Conservation (phyloP, 2,888 invertebrate genomes). For the Dilophus febrilis region DNA sequence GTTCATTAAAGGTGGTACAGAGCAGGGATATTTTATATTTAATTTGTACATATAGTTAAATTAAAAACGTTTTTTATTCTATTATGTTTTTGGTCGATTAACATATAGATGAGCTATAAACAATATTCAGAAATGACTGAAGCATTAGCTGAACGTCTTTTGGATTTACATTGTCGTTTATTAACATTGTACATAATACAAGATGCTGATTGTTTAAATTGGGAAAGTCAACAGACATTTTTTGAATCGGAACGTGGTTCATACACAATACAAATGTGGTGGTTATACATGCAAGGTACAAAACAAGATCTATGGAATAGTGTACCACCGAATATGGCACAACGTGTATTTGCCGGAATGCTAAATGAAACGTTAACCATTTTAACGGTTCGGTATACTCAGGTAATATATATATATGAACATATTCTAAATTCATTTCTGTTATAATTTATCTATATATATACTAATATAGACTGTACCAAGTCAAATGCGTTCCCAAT, state of each 20-base stretch:
- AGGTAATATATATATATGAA: constrained; percentile 31
- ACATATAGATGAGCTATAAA: constrained; percentile 41
- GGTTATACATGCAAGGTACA: constrained; percentile 74
- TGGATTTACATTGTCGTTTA: constrained; percentile 64
- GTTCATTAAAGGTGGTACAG: constrained; percentile 21
- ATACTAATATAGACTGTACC: constrained; percentile 58
- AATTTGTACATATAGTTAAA: neutral
- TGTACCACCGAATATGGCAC: constrained; percentile 77
- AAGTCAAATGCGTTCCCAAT: constrained; percentile 36
- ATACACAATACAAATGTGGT: constrained; percentile 75
- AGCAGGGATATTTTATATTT: constrained; percentile 1
- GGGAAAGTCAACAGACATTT: constrained; percentile 47
- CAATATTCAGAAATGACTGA: constrained; percentile 69
- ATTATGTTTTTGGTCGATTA: too few species aligned
- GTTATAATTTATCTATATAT: too few species aligned
- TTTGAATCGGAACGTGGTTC: constrained; percentile 61
- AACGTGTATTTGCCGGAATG: constrained; percentile 70
- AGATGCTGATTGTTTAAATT: constrained; percentile 62
- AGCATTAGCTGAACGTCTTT: constrained; percentile 62
- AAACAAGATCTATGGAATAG: constrained; percentile 70
- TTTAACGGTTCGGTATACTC: constrained; percentile 60
- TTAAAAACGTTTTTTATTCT: too few species aligned
- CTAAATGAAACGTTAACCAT: constrained; percentile 71
- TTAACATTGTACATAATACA: constrained; percentile 64
- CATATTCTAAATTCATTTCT: neutral